These are phyloP conservation scores for Lytechinus variegatus DNA, from an alignment of 35 echinoderm and acorn worm genomes.

Conservation along the genomic window DNA sequence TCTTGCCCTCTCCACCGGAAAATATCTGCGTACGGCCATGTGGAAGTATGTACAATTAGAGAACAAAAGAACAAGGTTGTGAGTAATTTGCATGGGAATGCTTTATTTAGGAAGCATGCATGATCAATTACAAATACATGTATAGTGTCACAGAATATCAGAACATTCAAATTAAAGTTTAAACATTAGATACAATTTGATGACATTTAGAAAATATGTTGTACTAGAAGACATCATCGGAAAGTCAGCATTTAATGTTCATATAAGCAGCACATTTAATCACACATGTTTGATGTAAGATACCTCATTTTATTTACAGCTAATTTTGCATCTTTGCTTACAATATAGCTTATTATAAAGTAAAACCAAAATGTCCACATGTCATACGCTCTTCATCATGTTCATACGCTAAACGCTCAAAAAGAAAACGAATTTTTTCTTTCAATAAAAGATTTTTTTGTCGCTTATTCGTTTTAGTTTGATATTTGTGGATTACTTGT, in stretches of 20 bases:
- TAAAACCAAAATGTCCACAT: too few species aligned
- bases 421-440: too few species aligned
- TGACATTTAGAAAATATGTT: background rate
- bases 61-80: background rate
- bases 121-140: background rate
- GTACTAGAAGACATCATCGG: background rate
- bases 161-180: background rate
- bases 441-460: too few species aligned
- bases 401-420: too few species aligned
- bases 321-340: background rate
- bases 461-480: too few species aligned
- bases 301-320: background rate
- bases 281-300: background rate
- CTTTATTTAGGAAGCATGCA: slow-evolving; percentile 12
- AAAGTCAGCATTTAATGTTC: background rate
- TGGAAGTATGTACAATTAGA: background rate
- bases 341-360: too few species aligned
- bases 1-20: too few species aligned
- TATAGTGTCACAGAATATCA: background rate
- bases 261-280: background rate
- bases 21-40: too few species aligned
- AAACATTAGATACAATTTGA: background rate
- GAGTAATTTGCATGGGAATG: background rate
- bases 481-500: too few species aligned
- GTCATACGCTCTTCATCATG: too few species aligned